phyloP scores from a whole-genome alignment of 2,888 invertebrate species.

The Tholera decimalis region DNA sequence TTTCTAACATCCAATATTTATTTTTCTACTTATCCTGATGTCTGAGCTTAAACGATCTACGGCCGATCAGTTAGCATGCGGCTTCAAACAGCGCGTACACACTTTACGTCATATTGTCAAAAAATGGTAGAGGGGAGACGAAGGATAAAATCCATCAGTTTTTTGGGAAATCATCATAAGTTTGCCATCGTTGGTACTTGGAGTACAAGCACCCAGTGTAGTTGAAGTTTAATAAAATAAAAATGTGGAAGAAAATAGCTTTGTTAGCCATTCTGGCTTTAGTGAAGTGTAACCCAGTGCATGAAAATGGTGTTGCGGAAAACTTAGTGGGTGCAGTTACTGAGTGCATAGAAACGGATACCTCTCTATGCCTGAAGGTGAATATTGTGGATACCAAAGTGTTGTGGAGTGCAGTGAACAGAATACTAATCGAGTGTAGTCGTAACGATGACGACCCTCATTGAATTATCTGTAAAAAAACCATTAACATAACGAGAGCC shows the following conservation, averaged over 20 bases:
- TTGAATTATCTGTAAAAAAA: conserved; percentile 49
- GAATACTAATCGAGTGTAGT: conserved; percentile 65
- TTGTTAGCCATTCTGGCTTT: conserved; percentile 83
- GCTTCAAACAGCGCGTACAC: conserved; percentile 82
- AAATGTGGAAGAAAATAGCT: conserved; percentile 84
- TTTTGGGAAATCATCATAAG: conserved; percentile 89
- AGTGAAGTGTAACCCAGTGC: conserved; percentile 83
- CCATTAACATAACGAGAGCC: conserved; percentile 39
- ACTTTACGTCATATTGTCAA: conserved; percentile 83
- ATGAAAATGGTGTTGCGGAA: conserved; percentile 84
- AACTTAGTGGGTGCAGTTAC: conserved; percentile 86
- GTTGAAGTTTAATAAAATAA: conserved; percentile 60
- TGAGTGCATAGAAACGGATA: conserved; percentile 92
- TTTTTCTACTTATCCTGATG: conserved; percentile 90
- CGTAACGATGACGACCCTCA: conserved; percentile 34
- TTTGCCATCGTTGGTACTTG: conserved; percentile 82
- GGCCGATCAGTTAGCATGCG: conserved; percentile 83
- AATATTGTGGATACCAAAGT: conserved; percentile 75
- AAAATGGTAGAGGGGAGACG: conserved; percentile 81
- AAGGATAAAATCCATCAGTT: conserved; percentile 89
- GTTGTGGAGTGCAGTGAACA: conserved; percentile 74
- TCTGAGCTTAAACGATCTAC: conserved; percentile 71
- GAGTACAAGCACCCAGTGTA: conserved; percentile 72
- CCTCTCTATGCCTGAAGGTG: conserved; percentile 93
- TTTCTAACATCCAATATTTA: conserved; percentile 91